A percentile compares a stretch with the other conserved stretches of the same genome.
phyloP scores from a whole-genome alignment of 2,888 invertebrate species.

The Mantis religiosa region DNA sequence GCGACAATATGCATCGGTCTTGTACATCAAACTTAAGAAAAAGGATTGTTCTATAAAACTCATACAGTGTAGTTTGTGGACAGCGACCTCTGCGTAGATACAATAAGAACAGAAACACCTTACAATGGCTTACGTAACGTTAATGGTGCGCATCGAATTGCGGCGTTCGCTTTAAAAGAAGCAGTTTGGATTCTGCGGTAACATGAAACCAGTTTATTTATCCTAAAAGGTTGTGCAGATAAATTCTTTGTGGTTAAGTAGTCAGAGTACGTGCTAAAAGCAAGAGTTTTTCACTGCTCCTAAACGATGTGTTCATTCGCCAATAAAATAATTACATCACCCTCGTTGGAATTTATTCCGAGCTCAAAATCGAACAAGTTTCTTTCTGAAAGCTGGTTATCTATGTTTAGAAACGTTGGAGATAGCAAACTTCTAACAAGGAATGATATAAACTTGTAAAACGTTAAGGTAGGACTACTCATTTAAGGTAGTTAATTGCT shows the following conservation, averaged over 20 bases:
- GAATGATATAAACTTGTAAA: too few species aligned
- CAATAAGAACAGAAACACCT: background rate
- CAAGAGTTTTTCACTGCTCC: background rate
- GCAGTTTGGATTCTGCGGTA: background rate
- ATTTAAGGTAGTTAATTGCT: too few species aligned
- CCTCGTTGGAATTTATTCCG: background rate
- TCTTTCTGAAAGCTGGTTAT: background rate
- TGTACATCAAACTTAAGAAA: too few species aligned
- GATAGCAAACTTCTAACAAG: too few species aligned
- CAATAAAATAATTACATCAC: background rate
- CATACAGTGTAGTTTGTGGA: too few species aligned
- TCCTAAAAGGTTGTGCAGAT: background rate
- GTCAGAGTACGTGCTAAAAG: background rate
- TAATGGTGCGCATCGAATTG: background rate
- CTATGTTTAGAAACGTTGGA: too few species aligned
- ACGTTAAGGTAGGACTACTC: too few species aligned
- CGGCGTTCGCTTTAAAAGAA: background rate
- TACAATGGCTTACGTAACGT: background rate
- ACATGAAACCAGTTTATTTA: background rate
- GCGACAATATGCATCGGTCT: too few species aligned
- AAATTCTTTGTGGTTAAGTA: background rate
- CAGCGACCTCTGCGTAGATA: too few species aligned
- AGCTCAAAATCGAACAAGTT: background rate
- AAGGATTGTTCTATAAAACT: too few species aligned
- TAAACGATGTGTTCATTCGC: background rate